A percentile compares a stretch with the other conserved stretches of the same genome.
Conservation (phyloP, 2,888 invertebrate species). For the Drosophila birchii region DNA sequence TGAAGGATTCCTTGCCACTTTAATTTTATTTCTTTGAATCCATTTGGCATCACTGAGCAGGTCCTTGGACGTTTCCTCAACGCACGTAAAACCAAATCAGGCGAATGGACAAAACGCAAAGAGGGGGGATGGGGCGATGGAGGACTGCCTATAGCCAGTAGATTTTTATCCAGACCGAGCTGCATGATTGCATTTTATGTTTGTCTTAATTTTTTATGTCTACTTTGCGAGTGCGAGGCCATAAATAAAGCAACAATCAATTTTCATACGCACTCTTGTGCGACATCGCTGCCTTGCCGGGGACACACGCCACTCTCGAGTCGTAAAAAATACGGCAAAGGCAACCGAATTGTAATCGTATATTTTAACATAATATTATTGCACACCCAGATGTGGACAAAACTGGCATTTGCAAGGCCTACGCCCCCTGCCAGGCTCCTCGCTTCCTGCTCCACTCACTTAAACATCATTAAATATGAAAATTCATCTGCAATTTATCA, state of each 20-base stretch:
- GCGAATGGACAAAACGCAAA: slow-evolving; percentile 66
- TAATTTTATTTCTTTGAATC: not conserved
- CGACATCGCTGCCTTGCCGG: slow-evolving; percentile 41
- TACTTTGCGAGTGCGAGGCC: slow-evolving; percentile 65
- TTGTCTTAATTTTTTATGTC: slow-evolving; percentile 78
- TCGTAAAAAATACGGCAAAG: slow-evolving; percentile 62
- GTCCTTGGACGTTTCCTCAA: slow-evolving; percentile 49
- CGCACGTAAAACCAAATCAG: slow-evolving; percentile 78
- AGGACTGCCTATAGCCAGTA: not conserved
- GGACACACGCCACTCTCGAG: slow-evolving; percentile 37
- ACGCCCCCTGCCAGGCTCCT: not conserved
- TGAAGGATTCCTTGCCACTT: not conserved
- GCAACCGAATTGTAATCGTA: slow-evolving; percentile 70
- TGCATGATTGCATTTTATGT: slow-evolving; percentile 81
- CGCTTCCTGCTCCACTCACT: slow-evolving; percentile 51
- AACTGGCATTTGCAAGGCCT: slow-evolving; percentile 31
- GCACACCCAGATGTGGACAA: slow-evolving; percentile 50
- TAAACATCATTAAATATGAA: slow-evolving; percentile 82
- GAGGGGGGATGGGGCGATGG: not conserved
- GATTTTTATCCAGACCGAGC: slow-evolving; percentile 49
- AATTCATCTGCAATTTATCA: slow-evolving; percentile 84
- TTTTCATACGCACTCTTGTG: slow-evolving; percentile 78
- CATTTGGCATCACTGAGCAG: slow-evolving; percentile 11
- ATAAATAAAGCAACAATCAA: slow-evolving; percentile 80
- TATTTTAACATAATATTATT: slow-evolving; percentile 80